A percentile compares a stretch with the other conserved stretches of the same genome.
Evolutionary conservation across 2,797 vertebrate species (phyloP).

Genomic region (Botia almorhae): DNA sequence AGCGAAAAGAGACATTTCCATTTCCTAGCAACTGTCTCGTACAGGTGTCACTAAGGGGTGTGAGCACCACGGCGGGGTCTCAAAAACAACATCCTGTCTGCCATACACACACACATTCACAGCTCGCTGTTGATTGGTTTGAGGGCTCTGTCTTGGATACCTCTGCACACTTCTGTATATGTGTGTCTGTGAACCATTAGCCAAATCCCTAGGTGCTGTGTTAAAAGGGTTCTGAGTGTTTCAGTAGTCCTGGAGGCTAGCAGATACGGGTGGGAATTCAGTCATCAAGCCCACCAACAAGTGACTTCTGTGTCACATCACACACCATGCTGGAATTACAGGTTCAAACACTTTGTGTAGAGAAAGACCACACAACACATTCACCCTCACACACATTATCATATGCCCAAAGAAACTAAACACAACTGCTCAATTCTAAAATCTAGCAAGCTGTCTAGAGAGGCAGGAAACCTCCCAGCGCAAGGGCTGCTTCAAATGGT

Average conservation of each 20-base stretch:
- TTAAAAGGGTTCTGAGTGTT: conserved; percentile 60
- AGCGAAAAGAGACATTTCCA: conserved; percentile 61
- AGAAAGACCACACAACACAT: conserved; percentile 42
- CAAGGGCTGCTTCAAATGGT: too few species aligned
- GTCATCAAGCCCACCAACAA: conserved; percentile 54
- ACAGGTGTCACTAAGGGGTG: conserved; percentile 67
- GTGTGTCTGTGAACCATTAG: conserved; percentile 49
- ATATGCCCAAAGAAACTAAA: not conserved
- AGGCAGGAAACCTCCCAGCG: not conserved
- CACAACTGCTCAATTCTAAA: not conserved
- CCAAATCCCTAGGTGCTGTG: conserved; percentile 42
- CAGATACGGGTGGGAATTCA: conserved; percentile 61
- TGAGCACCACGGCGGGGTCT: conserved; percentile 65
- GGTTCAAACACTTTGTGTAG: conserved; percentile 48
- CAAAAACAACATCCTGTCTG: conserved; percentile 62
- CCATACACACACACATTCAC: conserved; percentile 35
- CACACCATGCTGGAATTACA: conserved; percentile 46
- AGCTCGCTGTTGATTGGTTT: conserved; percentile 51
- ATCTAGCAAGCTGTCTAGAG: not conserved
- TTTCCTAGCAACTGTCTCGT: conserved; percentile 70
- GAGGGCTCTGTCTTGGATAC: conserved; percentile 39
- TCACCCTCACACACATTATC: conserved; percentile 15
- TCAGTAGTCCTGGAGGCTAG: conserved; percentile 63
- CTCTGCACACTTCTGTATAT: conserved; percentile 44
- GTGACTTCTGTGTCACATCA: conserved; percentile 54